These are phyloP conservation scores for Synergus gifuensis DNA, from an alignment of 2,888 invertebrate species.

Conservation along the genomic window DNA sequence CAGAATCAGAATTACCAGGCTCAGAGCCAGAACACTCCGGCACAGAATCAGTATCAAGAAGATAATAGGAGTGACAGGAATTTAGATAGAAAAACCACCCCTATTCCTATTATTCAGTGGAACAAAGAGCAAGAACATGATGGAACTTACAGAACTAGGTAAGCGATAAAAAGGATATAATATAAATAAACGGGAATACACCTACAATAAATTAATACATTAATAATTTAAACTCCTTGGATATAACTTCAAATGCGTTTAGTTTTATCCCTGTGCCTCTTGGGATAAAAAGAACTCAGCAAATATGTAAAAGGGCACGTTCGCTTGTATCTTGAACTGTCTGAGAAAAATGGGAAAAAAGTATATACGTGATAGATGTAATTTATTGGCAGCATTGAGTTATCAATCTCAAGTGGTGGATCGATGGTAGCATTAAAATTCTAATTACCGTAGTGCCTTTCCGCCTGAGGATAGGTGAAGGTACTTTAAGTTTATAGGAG, in stretches of 20 bases:
- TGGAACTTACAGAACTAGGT: slow-evolving; percentile 91
- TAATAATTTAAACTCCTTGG: background rate
- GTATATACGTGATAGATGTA: slow-evolving; percentile 5
- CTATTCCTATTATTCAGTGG: slow-evolving; percentile 88
- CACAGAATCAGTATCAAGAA: slow-evolving; percentile 58
- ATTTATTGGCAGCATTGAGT: slow-evolving; percentile 26
- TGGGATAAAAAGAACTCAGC: background rate
- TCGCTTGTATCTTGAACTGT: background rate
- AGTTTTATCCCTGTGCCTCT: background rate
- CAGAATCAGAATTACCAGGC: slow-evolving; percentile 59
- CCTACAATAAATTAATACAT: too few relatives aligned
- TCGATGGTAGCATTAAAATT: slow-evolving; percentile 38
- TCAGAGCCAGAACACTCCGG: slow-evolving; percentile 55
- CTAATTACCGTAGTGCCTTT: slow-evolving; percentile 23
- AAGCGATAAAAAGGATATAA: slow-evolving; percentile 50
- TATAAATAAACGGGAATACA: too few relatives aligned
- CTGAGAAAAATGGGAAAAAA: background rate
- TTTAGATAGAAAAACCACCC: slow-evolving; percentile 79
- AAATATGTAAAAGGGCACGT: slow-evolving; percentile 8
- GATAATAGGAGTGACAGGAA: slow-evolving; percentile 51
- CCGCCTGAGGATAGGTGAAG: slow-evolving; percentile 48
- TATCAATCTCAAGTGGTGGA: slow-evolving; percentile 17
- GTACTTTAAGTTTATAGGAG: slow-evolving; percentile 52
- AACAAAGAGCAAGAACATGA: slow-evolving; percentile 89
- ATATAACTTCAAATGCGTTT: background rate